Evolutionary conservation across 2,113 vertebrate species (phyloP).

Genomic region (Tragelaphus imberbis): DNA sequence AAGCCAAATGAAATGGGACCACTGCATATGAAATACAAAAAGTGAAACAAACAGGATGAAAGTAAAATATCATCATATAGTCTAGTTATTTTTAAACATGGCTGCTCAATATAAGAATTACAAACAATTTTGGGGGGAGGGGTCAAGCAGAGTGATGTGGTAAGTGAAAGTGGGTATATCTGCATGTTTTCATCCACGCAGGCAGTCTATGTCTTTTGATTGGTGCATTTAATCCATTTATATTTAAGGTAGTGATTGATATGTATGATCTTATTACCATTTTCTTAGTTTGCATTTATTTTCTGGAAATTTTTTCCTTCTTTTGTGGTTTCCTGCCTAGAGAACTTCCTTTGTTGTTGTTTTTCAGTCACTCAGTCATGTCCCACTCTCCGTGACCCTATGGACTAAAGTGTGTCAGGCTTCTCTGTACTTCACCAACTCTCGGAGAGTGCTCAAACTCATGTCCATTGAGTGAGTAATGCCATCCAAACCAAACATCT

Average conservation of each 20-base stretch:
- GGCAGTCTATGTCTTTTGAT: not conserved
- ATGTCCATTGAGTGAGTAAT: not conserved
- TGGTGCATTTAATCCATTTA: not conserved
- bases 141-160: not conserved
- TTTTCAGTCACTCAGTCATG: not conserved
- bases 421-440: not conserved
- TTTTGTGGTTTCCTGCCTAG: not conserved
- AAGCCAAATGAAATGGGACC: not conserved
- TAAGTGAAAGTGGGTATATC: not conserved
- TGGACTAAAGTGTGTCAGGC: not conserved
- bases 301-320: not conserved
- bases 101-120: not conserved
- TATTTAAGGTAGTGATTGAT: not conserved
- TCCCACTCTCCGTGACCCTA: not conserved
- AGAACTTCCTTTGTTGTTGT: not conserved
- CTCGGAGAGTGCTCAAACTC: not conserved
- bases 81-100: not conserved
- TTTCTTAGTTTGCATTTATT: not conserved
- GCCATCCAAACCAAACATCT: not conserved
- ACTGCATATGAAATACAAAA: not conserved
- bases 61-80: not conserved
- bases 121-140: not conserved
- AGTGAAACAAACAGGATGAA: not conserved
- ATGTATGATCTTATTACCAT: not conserved
- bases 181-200: not conserved